Conservation (phyloP, 2,888 invertebrate genomes). For the Ametastegia equiseti region DNA sequence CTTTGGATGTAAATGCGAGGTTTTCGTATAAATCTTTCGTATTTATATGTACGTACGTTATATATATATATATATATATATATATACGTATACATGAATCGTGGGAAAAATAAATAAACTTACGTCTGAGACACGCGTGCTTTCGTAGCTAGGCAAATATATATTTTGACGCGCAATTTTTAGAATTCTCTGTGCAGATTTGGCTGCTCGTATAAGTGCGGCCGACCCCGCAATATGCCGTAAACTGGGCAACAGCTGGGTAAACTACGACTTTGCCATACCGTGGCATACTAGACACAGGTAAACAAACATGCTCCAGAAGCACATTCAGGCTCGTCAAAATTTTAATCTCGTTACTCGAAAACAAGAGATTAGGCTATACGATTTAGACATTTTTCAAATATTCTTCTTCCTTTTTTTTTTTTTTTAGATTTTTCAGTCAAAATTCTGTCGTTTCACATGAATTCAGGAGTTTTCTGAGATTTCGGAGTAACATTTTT, state of each 20-base stretch:
- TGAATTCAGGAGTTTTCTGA: too few species aligned
- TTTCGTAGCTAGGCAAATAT: not conserved
- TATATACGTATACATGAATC: too few species aligned
- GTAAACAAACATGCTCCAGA: not conserved
- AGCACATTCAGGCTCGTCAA: not conserved
- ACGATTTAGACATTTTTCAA: not conserved
- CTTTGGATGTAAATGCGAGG: too few species aligned
- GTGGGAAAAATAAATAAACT: not conserved
- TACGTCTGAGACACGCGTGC: not conserved
- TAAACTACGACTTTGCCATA: constrained; percentile 16
- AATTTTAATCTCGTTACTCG: not conserved
- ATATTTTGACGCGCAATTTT: not conserved
- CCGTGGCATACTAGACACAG: not conserved
- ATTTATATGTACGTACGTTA: too few species aligned
- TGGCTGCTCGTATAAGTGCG: constrained; percentile 8
- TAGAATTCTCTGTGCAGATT: not conserved
- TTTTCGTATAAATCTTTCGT: too few species aligned
- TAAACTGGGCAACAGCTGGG: constrained; percentile 37
- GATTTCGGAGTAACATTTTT: not conserved
- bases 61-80: too few species aligned
- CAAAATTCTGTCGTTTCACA: too few species aligned
- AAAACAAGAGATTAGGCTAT: not conserved
- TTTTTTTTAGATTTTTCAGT: not conserved
- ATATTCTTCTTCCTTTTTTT: not conserved
- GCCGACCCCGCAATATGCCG: constrained; percentile 17